These are phyloP conservation scores for Drosophila trapezifrons DNA, from an alignment of 1,140 invertebrate species.

Conservation along the genomic window DNA sequence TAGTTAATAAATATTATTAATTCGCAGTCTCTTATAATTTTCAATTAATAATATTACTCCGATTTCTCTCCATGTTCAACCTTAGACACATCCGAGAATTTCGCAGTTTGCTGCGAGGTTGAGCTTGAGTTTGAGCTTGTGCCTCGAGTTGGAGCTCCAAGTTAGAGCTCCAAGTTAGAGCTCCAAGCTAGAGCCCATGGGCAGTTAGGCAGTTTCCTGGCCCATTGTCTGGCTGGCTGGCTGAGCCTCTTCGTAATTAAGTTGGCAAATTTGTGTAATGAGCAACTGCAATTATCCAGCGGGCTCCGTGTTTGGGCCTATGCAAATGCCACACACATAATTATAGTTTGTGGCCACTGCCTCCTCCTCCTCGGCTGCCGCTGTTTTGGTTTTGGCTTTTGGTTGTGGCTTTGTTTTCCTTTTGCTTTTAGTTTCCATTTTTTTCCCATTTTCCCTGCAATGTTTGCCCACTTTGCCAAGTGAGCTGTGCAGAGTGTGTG, in stretches of 20 bases:
- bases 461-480: slow-evolving; percentile 41
- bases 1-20: background rate
- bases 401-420: slow-evolving; percentile 30
- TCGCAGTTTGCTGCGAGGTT: slow-evolving; percentile 4
- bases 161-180: slow-evolving; percentile 12
- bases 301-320: slow-evolving; percentile 28
- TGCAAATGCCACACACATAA: slow-evolving; percentile 68
- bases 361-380: slow-evolving; percentile 27
- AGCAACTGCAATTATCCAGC: slow-evolving; percentile 63
- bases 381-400: slow-evolving; percentile 55
- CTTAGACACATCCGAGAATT: slow-evolving; percentile 19
- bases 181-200: slow-evolving; percentile 2
- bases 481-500: slow-evolving; percentile 42
- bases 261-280: slow-evolving; percentile 78
- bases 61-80: slow-evolving; percentile 12
- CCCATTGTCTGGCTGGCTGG: slow-evolving; percentile 49
- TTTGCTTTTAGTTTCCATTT: slow-evolving; percentile 27
- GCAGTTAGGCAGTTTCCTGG: slow-evolving; percentile 49
- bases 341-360: slow-evolving; percentile 59
- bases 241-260: slow-evolving; percentile 62
- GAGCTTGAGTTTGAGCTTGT: slow-evolving; percentile 17
- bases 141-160: slow-evolving; percentile 15
- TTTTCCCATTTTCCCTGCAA: slow-evolving; percentile 19
- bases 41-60: background rate
- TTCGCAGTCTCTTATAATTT: background rate